Evolutionary conservation across 1,140 invertebrate genomes (phyloP).

Genomic region (Aricia agestis): DNA sequence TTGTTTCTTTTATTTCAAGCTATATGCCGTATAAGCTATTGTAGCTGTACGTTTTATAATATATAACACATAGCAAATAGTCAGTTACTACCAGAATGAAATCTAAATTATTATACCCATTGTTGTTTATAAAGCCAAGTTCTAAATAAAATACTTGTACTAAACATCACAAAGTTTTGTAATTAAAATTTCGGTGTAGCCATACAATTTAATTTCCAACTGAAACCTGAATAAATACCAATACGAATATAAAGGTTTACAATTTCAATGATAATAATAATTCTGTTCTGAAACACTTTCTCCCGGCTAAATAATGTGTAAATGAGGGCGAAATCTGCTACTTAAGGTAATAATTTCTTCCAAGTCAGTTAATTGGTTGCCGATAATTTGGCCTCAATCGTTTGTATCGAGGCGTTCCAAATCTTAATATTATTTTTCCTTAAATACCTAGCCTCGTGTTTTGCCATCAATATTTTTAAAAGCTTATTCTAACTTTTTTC

Average conservation of each 20-base stretch:
- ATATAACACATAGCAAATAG: too few relatives aligned
- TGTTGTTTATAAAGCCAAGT: too few relatives aligned
- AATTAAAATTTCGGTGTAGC: not conserved
- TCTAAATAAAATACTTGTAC: too few relatives aligned
- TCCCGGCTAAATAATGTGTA: not conserved
- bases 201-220: not conserved
- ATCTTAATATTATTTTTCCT: not conserved
- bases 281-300: not conserved
- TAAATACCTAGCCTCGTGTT: not conserved
- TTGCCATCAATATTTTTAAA: not conserved
- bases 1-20: too few relatives aligned
- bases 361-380: conserved; percentile 1
- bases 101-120: too few relatives aligned
- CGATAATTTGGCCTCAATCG: not conserved
- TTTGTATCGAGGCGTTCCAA: not conserved
- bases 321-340: not conserved
- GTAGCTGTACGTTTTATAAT: too few relatives aligned
- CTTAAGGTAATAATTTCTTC: conserved; percentile 6
- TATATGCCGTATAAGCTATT: too few relatives aligned
- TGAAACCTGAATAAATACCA: conserved; percentile 4
- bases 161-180: not conserved
- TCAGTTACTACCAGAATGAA: too few relatives aligned
- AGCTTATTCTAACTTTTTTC: too few relatives aligned
- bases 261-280: conserved; percentile 6
- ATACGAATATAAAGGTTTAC: not conserved